Evolutionary conservation across 2,888 invertebrate genomes (phyloP).

Genomic region (Aporophyla nigra): DNA sequence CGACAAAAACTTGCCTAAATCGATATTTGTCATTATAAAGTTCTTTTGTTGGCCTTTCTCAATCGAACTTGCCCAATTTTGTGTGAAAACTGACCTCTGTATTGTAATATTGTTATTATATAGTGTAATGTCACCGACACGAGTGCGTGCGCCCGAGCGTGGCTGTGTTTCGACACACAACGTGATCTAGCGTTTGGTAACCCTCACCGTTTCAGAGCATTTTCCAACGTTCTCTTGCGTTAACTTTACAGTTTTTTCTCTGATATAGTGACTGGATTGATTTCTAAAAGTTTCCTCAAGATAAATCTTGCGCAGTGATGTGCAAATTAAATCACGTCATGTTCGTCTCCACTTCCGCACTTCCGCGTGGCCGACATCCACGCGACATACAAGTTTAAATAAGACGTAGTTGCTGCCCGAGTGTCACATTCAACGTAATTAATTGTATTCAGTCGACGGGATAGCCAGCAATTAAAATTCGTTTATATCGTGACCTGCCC

Average conservation of each 20-base stretch:
- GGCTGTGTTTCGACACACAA: constrained; percentile 72
- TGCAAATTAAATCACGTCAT: constrained; percentile 74
- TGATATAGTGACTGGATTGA: constrained; percentile 63
- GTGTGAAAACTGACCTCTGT: constrained; percentile 69
- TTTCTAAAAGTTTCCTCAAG: constrained; percentile 69
- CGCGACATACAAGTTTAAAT: constrained; percentile 26
- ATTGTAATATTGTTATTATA: constrained; percentile 65
- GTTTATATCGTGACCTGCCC: constrained; percentile 38
- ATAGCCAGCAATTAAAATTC: constrained; percentile 38
- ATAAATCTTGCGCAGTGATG: constrained; percentile 70
- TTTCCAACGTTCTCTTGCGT: constrained; percentile 65
- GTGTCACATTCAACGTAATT: constrained; percentile 26
- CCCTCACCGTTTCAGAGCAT: constrained; percentile 47
- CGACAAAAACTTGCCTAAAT: constrained; percentile 52
- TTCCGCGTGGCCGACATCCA: constrained; percentile 36
- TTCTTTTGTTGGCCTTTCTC: constrained; percentile 63
- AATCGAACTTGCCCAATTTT: constrained; percentile 68
- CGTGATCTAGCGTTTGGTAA: constrained; percentile 78
- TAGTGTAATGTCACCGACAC: constrained; percentile 61
- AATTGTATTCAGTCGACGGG: constrained; percentile 9
- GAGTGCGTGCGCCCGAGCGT: constrained; percentile 66
- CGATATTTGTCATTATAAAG: constrained; percentile 45
- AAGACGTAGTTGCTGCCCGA: constrained; percentile 16
- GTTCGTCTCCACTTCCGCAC: constrained; percentile 57
- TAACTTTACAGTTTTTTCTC: constrained; percentile 47